A percentile compares a stretch with the other conserved stretches of the same genome.
phyloP scores from a whole-genome alignment of 2,797 vertebrate species.

The Parambassis ranga region DNA sequence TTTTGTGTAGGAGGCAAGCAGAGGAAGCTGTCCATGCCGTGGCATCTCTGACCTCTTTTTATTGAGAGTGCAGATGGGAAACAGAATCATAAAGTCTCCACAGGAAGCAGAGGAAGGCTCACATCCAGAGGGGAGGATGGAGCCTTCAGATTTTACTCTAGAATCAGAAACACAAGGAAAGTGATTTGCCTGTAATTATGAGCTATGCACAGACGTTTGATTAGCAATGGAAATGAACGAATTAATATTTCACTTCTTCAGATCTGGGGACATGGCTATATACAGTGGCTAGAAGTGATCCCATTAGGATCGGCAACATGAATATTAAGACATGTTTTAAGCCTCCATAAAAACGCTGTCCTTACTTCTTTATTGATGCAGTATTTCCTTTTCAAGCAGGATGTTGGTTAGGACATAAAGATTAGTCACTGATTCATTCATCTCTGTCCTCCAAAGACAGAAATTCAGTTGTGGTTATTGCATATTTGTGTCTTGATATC shows the following conservation, averaged over 20 bases:
- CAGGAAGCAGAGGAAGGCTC: slow-evolving; percentile 52
- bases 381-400: slow-evolving; percentile 18
- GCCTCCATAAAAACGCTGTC: not conserved
- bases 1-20: slow-evolving; percentile 28
- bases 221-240: slow-evolving; percentile 10
- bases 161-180: slow-evolving; percentile 9
- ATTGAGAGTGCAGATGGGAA: slow-evolving; percentile 53
- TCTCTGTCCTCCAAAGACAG: too few species aligned
- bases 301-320: not conserved
- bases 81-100: slow-evolving; percentile 49
- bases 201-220: not conserved
- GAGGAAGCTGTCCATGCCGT: slow-evolving; percentile 48
- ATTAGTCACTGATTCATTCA: too few species aligned
- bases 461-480: not conserved
- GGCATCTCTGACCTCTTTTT: slow-evolving; percentile 51
- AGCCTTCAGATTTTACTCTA: slow-evolving; percentile 13
- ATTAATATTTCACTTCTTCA: slow-evolving; percentile 12
- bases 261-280: not conserved
- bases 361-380: slow-evolving; percentile 18
- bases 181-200: slow-evolving; percentile 2
- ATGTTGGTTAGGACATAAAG: slow-evolving; percentile 3
- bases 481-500: too few species aligned
- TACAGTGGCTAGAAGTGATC: not conserved
- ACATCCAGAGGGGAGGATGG: slow-evolving; percentile 35
- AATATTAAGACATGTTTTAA: slow-evolving; percentile 16